These are phyloP conservation scores for Kryptolebias marmoratus DNA, from an alignment of 2,113 vertebrate species.

Conservation along the genomic window DNA sequence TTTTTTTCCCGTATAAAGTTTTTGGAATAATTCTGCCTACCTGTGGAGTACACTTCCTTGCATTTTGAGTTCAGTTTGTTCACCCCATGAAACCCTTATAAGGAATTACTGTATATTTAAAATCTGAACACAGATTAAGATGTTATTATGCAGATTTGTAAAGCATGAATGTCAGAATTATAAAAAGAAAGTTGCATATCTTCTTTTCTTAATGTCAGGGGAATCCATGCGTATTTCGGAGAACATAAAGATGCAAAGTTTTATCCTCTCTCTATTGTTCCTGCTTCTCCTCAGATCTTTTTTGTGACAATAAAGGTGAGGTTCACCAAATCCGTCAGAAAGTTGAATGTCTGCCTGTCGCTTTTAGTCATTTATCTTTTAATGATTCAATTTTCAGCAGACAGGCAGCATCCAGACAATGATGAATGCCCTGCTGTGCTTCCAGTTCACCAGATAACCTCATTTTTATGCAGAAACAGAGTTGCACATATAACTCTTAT, in stretches of 20 bases:
- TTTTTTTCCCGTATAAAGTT: too few species aligned
- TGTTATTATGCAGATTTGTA: neutral
- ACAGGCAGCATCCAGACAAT: constrained; percentile 36
- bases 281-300: neutral
- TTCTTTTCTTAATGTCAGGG: neutral
- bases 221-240: neutral
- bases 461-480: constrained; percentile 12
- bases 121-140: too few species aligned
- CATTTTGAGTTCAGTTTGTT: too few species aligned
- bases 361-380: constrained; percentile 41
- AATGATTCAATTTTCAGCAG: constrained; percentile 38
- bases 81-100: too few species aligned
- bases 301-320: constrained; percentile 1
- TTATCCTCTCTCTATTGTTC: neutral
- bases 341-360: constrained; percentile 10
- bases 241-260: constrained; percentile 6
- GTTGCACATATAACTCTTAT: constrained; percentile 16
- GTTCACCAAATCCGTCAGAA: constrained; percentile 28
- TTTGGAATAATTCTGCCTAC: too few species aligned
- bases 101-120: neutral
- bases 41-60: too few species aligned
- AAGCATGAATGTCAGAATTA: neutral
- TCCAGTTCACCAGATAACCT: constrained; percentile 23
- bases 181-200: neutral
- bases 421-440: constrained; percentile 22